These are phyloP conservation scores for Halictus quadricinctus DNA, from an alignment of 2,888 invertebrate genomes.

Conservation along the genomic window DNA sequence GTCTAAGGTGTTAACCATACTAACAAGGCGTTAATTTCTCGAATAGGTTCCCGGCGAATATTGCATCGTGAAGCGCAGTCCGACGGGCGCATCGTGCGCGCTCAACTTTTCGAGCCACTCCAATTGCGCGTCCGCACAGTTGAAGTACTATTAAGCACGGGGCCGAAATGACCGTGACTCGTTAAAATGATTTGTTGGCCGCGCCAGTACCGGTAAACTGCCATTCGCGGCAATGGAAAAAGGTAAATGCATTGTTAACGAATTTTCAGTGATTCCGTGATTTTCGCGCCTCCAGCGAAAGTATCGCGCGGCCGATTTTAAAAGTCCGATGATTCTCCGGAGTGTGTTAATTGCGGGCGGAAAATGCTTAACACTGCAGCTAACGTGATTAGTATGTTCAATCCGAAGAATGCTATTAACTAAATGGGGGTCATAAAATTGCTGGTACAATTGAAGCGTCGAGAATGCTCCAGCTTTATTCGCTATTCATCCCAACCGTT, in stretches of 20 bases:
- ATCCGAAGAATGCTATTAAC: neutral
- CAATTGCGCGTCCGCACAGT: neutral
- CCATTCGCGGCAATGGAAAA: neutral
- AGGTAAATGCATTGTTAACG: constrained; percentile 6
- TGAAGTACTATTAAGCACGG: constrained; percentile 49
- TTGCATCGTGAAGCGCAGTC: neutral
- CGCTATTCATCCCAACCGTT: too few species aligned
- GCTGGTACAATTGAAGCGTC: too few species aligned
- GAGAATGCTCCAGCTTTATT: too few species aligned
- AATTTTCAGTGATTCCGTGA: constrained; percentile 8
- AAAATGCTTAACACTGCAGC: neutral
- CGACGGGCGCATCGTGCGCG: neutral
- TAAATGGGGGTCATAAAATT: neutral
- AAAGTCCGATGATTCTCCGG: constrained; percentile 14
- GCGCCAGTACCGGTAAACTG: neutral
- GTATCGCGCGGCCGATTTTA: neutral
- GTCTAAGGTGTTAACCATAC: neutral
- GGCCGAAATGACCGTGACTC: constrained; percentile 56
- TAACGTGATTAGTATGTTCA: neutral
- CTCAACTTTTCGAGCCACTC: neutral
- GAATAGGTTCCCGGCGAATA: neutral
- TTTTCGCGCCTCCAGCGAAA: neutral
- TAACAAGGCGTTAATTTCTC: neutral
- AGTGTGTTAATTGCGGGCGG: constrained; percentile 2
- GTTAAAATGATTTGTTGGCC: constrained; percentile 61